A percentile compares a stretch with the other conserved stretches of the same genome.
Evolutionary conservation across 2,888 invertebrate genomes (phyloP).

Genomic region (Oxytorus armatus): DNA sequence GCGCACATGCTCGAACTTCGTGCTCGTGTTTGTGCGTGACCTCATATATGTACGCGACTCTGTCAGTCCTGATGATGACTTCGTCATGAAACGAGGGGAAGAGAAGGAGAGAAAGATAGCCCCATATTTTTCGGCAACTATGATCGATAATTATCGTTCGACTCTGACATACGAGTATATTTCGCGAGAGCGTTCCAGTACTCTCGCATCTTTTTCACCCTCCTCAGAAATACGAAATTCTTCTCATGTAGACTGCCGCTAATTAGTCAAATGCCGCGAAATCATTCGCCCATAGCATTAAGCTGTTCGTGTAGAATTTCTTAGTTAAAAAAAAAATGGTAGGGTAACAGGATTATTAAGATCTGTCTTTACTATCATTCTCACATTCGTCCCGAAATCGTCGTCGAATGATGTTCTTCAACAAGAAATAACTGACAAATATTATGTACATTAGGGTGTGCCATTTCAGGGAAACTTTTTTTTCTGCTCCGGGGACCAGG

Average conservation of each 20-base stretch:
- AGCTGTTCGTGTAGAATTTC: no score
- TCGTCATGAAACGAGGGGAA: neutral
- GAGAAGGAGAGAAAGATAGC: neutral
- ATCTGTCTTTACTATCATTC: neutral
- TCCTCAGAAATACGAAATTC: no score
- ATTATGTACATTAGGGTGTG: no score
- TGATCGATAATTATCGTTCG: conserved; percentile 38
- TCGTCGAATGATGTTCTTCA: neutral
- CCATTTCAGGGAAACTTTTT: no score
- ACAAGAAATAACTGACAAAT: neutral
- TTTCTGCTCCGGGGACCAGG: no score
- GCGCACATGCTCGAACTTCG: conserved; percentile 19
- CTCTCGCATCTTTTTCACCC: neutral
- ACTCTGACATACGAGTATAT: neutral
- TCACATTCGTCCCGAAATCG: neutral
- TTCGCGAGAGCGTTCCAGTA: neutral
- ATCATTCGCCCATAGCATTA: no score
- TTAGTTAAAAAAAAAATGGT: no score
- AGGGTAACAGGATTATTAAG: no score
- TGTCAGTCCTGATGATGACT: neutral
- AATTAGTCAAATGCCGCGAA: no score
- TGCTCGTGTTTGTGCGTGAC: neutral
- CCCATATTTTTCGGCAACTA: conserved; percentile 12
- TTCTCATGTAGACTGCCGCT: no score
- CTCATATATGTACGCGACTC: no score